Base-by-base conservation (phyloP, 2,797 vertebrate species). In the Sebastes hopkinsi region DNA sequence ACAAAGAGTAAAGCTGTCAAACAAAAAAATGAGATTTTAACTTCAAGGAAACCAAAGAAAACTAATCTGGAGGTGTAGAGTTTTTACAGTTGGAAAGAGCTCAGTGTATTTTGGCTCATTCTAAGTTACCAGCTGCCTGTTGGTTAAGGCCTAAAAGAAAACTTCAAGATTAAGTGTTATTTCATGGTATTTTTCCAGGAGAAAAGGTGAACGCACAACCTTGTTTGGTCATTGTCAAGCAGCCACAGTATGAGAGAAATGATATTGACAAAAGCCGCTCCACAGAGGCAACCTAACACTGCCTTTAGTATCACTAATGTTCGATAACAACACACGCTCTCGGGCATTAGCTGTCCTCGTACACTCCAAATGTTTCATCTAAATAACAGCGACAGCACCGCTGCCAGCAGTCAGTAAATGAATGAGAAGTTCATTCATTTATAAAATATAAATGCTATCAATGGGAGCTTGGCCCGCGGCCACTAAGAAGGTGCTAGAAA, bases 401-500 rank as follows among this genome's bases (percentile, higher is more conserved):
- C 70, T 32, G 73, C 60, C 82, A 67, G 81, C 46, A 8, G 25
- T 60, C 55, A 50, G n/a, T n/a, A 56, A 75, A 16, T 52, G 52
- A 29, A 71, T 30, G 60, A 66, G 27, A 61, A 42, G 22, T 46
- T 70, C 25, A 60, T 56, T 77, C 22, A 20, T 79, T 87, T 22
- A 61, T 66, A 18, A 62, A 78, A n/a, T 61, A 38, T 54, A 38
- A 67, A 78, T 10, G 36, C 23, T 55, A 25, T 82, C 56, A 66
- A 50, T 22, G 59, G 50, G 36, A 69, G 79, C 8, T 70, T 55
- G 73, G 79, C 72, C 77, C 3, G 38, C 61, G n/a, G 73, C 64
- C 76, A 34, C n/a, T 30, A 9, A 38, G 74, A 80, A 76, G 77
- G 75, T 72, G 79, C 75, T 66, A 10, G 54, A 30, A 75, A 82